Evolutionary conservation across 53 echinoderm and acorn worm genomes (phyloP).

Genomic region (Pentamera pediparva): DNA sequence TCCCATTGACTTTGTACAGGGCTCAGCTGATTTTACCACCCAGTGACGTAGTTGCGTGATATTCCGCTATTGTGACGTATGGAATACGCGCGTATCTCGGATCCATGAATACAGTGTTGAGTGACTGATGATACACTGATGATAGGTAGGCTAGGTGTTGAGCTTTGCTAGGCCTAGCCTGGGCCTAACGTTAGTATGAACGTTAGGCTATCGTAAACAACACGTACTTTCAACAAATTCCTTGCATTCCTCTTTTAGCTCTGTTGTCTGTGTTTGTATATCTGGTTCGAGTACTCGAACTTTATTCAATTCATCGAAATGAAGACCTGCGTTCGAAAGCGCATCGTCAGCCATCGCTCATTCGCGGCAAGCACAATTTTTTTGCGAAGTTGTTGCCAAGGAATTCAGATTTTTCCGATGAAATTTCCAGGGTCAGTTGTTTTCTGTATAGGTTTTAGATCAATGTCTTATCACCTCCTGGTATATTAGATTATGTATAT

Average conservation of each 20-base stretch:
- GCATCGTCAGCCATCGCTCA: constrained; percentile 96
- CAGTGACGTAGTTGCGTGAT: no score
- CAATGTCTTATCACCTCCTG: no score
- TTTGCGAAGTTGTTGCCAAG: no score
- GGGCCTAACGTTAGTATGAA: neutral
- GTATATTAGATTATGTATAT: no score
- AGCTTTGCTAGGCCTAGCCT: neutral
- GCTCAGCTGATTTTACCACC: no score
- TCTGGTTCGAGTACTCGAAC: constrained; percentile 94
- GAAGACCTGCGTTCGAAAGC: constrained; percentile 87
- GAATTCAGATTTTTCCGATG: no score
- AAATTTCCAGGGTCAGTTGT: neutral
- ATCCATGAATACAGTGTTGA: neutral
- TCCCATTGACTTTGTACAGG: no score
- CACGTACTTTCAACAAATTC: constrained; percentile 95
- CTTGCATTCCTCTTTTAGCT: constrained; percentile 97
- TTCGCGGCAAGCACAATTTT: no score
- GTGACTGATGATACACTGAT: neutral
- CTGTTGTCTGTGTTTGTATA: constrained; percentile 78
- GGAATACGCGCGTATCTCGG: no score
- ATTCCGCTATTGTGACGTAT: no score
- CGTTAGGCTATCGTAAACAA: neutral
- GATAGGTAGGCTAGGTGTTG: neutral
- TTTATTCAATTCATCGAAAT: constrained; percentile 98
- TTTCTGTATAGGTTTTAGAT: no score